These are phyloP conservation scores for Metridium senile DNA, from an alignment of 92 coral and sea anemone genomes.

Conservation along the genomic window DNA sequence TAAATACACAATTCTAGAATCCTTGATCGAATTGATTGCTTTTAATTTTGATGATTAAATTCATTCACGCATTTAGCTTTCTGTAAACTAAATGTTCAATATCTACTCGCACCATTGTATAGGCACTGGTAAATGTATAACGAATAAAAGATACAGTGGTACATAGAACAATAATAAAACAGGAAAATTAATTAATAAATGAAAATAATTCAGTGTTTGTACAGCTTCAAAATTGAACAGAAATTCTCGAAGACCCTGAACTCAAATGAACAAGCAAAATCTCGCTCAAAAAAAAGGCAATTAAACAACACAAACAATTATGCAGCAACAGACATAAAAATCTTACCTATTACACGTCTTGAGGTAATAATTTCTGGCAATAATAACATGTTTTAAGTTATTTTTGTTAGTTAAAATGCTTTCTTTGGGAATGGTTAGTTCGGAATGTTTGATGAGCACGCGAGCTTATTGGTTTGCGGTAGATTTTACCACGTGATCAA, in stretches of 20 bases:
- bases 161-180: too few species aligned
- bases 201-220: too few species aligned
- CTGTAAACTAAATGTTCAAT: too few species aligned
- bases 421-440: conserved; percentile 16
- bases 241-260: too few species aligned
- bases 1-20: neutral
- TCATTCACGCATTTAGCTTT: neutral
- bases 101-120: too few species aligned
- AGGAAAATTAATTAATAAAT: too few species aligned
- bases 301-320: neutral
- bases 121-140: too few species aligned
- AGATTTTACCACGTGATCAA: neutral
- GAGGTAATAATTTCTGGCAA: neutral
- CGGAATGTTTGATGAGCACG: conserved; percentile 25
- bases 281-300: neutral
- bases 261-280: neutral
- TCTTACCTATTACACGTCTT: neutral
- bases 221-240: too few species aligned
- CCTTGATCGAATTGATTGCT: neutral
- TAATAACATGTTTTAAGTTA: neutral
- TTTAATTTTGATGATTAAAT: too few species aligned
- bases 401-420: neutral
- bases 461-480: conserved; percentile 21
- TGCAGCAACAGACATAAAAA: neutral
- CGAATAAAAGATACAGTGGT: too few species aligned